Conservation (phyloP, 2,797 vertebrate genomes). For the Parambassis ranga region DNA sequence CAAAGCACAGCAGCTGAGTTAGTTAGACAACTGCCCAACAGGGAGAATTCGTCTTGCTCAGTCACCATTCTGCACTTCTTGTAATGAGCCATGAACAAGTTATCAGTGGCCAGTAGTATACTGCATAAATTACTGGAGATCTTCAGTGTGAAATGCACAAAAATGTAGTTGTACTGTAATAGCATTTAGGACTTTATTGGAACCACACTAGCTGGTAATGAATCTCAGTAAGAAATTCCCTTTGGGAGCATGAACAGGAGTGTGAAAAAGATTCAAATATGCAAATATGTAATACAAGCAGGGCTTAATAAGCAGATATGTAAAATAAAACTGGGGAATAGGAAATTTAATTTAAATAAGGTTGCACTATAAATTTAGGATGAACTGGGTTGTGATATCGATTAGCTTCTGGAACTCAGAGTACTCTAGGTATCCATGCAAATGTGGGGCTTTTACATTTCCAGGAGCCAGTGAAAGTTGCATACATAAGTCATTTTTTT, state of each 20-base stretch:
- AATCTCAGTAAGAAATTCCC: conserved; percentile 13
- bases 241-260: conserved; percentile 7
- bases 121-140: conserved; percentile 53
- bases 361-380: neutral
- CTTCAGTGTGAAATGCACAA: conserved; percentile 34
- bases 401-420: neutral
- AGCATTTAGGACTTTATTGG: conserved; percentile 43
- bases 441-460: neutral
- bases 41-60: conserved; percentile 49
- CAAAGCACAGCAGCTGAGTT: conserved; percentile 54
- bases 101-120: conserved; percentile 56
- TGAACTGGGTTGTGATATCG: neutral
- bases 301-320: neutral
- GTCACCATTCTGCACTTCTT: conserved; percentile 39
- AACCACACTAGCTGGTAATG: conserved; percentile 23
- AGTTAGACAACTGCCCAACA: conserved; percentile 54
- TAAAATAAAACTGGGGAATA: conserved; percentile 5
- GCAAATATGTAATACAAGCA: neutral
- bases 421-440: neutral
- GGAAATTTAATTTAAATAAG: conserved; percentile 12
- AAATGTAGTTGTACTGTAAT: conserved; percentile 47
- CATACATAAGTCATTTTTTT: no score
- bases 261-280: conserved; percentile 25
- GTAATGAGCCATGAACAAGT: conserved; percentile 68
- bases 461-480: neutral